Conservation (phyloP, 2,113 vertebrate genomes). For the Athene noctua region DNA sequence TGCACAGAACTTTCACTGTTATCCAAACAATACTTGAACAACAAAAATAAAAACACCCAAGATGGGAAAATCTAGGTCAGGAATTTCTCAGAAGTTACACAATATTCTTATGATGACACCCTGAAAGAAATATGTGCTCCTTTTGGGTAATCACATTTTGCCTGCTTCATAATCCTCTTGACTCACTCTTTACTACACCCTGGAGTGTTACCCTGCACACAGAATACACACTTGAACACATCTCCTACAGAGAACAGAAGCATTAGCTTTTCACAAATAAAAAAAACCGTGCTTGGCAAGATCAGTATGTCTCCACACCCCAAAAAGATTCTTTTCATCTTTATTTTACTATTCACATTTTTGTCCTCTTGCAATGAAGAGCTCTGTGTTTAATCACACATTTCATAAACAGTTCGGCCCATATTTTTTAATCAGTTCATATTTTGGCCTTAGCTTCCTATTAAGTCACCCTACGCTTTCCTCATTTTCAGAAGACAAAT, state of each 20-base stretch:
- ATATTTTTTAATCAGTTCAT: constrained; percentile 1
- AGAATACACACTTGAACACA: background rate
- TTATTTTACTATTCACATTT: background rate
- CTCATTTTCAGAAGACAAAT: constrained; percentile 8
- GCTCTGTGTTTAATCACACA: background rate
- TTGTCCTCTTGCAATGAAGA: background rate
- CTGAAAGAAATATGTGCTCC: constrained; percentile 26
- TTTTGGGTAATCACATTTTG: constrained; percentile 8
- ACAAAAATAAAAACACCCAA: constrained; percentile 28
- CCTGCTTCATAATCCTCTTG: constrained; percentile 29
- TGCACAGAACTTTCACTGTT: constrained; percentile 13
- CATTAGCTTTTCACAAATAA: background rate
- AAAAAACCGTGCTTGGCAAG: background rate
- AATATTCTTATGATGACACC: constrained; percentile 10
- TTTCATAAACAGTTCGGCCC: constrained; percentile 1
- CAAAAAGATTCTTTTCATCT: background rate
- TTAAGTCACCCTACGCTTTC: background rate
- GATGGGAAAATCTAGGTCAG: constrained; percentile 42
- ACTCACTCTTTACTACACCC: constrained; percentile 13
- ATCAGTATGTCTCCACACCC: background rate
- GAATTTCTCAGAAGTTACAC: constrained; percentile 43
- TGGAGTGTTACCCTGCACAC: background rate
- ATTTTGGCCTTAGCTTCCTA: background rate
- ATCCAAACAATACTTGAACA: background rate
- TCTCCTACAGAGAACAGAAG: background rate